These are phyloP conservation scores for Zaprionus gabonicus DNA, from an alignment of 1,140 invertebrate species.

Conservation along the genomic window DNA sequence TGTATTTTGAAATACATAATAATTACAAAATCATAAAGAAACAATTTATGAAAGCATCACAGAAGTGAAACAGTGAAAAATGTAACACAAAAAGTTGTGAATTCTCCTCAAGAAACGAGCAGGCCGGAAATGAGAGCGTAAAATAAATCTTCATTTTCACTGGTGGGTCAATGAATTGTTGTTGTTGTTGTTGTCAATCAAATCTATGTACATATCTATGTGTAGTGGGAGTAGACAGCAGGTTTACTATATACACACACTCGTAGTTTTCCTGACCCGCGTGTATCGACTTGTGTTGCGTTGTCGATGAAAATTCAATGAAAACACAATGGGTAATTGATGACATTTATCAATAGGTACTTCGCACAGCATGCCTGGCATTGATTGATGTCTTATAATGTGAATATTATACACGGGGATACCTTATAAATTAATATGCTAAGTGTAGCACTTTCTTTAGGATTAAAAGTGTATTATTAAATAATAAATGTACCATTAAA, in stretches of 20 bases:
- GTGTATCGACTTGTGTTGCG: constrained; percentile 32
- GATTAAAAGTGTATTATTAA: too few species aligned
- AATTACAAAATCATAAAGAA: background rate
- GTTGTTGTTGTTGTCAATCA: constrained; percentile 45
- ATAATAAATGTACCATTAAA: too few species aligned
- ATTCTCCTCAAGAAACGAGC: constrained; percentile 15
- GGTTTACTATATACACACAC: constrained; percentile 31
- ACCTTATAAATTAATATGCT: background rate
- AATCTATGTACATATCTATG: constrained; percentile 21
- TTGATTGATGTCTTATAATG: background rate
- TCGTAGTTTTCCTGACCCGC: constrained; percentile 10
- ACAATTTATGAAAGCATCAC: background rate
- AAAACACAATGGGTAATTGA: constrained; percentile 3
- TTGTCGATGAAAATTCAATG: constrained; percentile 37
- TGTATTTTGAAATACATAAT: constrained; percentile 23
- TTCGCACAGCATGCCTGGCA: background rate
- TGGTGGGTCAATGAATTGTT: constrained; percentile 39
- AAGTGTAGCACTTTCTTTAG: too few species aligned
- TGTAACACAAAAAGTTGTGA: background rate
- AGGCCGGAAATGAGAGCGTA: constrained; percentile 40
- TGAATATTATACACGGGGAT: background rate
- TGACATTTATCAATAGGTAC: constrained; percentile 7
- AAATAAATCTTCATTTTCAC: constrained; percentile 49
- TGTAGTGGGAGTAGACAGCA: constrained; percentile 18
- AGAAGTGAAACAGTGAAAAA: background rate